Base-by-base conservation (phyloP, 2,888 invertebrate species). In the Eristalinus sepulchralis region DNA sequence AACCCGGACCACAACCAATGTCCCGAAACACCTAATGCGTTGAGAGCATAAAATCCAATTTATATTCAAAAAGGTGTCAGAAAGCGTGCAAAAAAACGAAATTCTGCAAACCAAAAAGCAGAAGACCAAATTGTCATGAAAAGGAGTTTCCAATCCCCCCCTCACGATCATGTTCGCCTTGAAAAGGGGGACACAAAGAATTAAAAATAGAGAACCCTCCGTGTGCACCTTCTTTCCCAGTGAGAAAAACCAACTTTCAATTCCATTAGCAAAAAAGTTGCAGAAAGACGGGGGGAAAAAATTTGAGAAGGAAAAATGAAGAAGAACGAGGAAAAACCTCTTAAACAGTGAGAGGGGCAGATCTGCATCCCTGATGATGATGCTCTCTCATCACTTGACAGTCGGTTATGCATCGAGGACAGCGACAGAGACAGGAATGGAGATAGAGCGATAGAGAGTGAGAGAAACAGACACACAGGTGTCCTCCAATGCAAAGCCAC, bases 41-140 rank as follows among this genome's bases (percentile, higher is more conserved):
- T 73, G 47, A 47, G 62, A 75, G 66, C 86, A 83, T 86, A 91
- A 92, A 92, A 91, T 92, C 91, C 91, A 92, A 92, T 92, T 92
- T 92, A 92, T 92, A 92, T 92, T 91, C 92, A 92, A 90, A 90
- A 89, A 91, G 88, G 90, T 89, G 76, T 83, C 75, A 83, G 68
- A 81, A 73, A 59, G 66, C 68, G 68, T 62, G 70, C 39, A 76
- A 73, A 81, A 59, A 63, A 9, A 53, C 2, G 6, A 24, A 59
- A 27, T n/a, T n/a, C 22, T n/a, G n/a, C 2, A 60, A 71, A 47
- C 11, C 22, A 20, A 33, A 31, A 59, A 68, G 60, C 60, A 3
- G 75, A 75, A 70, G 68, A 86, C 86, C 75, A 83, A 86, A 86
- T 86, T 86, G 86, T 86, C 86, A 83, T 86, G 86, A 83, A 83